Evolutionary conservation across 2,797 vertebrate genomes (phyloP), one percentile per base, ranked within the genome.

Genomic region (Pipistrellus pipistrellus): DNA sequence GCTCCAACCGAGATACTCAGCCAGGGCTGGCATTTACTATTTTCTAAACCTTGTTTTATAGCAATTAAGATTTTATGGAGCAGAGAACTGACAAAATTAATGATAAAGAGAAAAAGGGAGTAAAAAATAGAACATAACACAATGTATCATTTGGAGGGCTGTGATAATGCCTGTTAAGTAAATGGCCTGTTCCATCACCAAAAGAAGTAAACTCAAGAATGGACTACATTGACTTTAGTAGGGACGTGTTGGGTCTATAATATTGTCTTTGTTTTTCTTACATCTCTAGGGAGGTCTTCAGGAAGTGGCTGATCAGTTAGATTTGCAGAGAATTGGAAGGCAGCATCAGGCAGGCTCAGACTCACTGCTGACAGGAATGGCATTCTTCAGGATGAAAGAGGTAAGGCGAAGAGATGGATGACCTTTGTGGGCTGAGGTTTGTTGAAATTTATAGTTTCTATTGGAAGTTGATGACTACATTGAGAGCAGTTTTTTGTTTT

Each of bases 311-410:
- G 99, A 99, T 97, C 99, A 99, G 98, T 96, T 99, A 97, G 99
- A 99, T 97, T 98, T 99, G 95, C 99, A 99, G 97, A 98, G 99
- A 96, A 99, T 99, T 92, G 99, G 99, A n/a, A 98, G 99, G 92
- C 99, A 99, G 85, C 99, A 99, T 94, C 99, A 99, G 98, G 99
- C 99, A 4, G 99, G 99, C 30, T 99, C 99, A 0, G 99, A 99
- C 98, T 99, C 99, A 0, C 98, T 99, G 95, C 99, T 99, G 94
- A 99, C 99, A 0, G 99, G 99, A 87, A 99, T 99, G 99, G 99
- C 99, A 0, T 99, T 99, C 98, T 99, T 99, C 98, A 99, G 99
- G 97, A 99, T 99, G 99, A 99, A 99, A 97, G 99, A 99, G 99
- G 99, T 99, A 55, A 59, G 89, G 72, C 48, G 15, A 62, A 8